Conservation (phyloP, 1,140 invertebrate species). For the Lepidotrigona ventralis region DNA sequence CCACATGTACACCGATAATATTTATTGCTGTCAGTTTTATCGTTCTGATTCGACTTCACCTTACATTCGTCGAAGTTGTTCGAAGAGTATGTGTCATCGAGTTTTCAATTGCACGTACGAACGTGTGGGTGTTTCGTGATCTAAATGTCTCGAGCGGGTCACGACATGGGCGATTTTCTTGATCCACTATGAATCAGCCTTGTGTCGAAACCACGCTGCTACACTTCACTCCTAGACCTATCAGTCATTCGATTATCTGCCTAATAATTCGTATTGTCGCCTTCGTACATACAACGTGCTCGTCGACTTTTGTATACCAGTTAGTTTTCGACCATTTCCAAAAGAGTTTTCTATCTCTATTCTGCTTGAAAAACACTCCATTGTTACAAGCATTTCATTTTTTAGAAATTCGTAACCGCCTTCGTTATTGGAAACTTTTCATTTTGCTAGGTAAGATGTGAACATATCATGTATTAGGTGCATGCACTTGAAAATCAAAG, state of each 20-base stretch:
- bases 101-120: conserved; percentile 54
- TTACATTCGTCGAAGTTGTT: conserved; percentile 40
- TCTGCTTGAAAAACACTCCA: not conserved
- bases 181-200: conserved; percentile 51
- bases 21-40: conserved; percentile 59
- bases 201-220: conserved; percentile 61
- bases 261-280: conserved; percentile 27
- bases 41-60: conserved; percentile 59
- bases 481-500: no score
- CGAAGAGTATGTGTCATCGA: conserved; percentile 53
- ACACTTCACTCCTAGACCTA: conserved; percentile 2
- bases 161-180: conserved; percentile 57
- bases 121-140: conserved; percentile 70
- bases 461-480: no score
- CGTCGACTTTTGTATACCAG: not conserved
- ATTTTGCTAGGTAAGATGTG: not conserved
- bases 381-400: not conserved
- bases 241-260: conserved; percentile 33
- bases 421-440: not conserved
- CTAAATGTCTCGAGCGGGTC: conserved; percentile 68
- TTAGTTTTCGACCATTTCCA: not conserved
- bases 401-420: not conserved
- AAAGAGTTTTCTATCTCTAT: no score
- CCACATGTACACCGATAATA: conserved; percentile 46
- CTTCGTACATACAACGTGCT: not conserved